Conservation (phyloP, 2,113 vertebrate species). For the Scomber scombrus region DNA sequence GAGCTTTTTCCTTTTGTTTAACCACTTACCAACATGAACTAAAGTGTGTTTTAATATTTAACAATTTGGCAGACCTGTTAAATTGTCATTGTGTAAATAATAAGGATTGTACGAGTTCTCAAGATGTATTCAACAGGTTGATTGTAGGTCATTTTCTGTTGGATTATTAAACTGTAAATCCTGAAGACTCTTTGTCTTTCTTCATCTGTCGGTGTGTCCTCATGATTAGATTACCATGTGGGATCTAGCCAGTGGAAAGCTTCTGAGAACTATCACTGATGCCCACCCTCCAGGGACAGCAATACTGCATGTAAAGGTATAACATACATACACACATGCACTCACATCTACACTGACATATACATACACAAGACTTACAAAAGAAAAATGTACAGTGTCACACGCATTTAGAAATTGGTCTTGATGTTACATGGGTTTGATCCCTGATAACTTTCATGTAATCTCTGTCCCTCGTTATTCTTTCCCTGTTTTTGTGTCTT, state of each 20-base stretch:
- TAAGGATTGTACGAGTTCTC: no score
- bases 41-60: no score
- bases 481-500: not conserved
- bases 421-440: not conserved
- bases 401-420: not conserved
- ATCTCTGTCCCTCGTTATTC: not conserved
- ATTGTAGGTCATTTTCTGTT: no score
- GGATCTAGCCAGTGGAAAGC: slow-evolving; percentile 97
- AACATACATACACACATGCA: not conserved
- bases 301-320: slow-evolving; percentile 96
- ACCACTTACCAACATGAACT: no score
- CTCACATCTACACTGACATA: not conserved
- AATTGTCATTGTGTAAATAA: no score
- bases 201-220: slow-evolving; percentile 12
- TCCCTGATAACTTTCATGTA: fast-evolving
- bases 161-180: not conserved
- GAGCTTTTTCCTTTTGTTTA: no score
- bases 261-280: slow-evolving; percentile 95
- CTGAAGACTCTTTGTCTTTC: not conserved
- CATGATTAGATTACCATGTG: slow-evolving; percentile 95
- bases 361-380: not conserved
- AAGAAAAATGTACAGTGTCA: not conserved
- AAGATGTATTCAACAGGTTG: no score
- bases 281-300: slow-evolving; percentile 98
- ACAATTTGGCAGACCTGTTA: no score